These are phyloP conservation scores for Schlechtendalia chinensis DNA, from an alignment of 1,140 invertebrate species.

Conservation along the genomic window DNA sequence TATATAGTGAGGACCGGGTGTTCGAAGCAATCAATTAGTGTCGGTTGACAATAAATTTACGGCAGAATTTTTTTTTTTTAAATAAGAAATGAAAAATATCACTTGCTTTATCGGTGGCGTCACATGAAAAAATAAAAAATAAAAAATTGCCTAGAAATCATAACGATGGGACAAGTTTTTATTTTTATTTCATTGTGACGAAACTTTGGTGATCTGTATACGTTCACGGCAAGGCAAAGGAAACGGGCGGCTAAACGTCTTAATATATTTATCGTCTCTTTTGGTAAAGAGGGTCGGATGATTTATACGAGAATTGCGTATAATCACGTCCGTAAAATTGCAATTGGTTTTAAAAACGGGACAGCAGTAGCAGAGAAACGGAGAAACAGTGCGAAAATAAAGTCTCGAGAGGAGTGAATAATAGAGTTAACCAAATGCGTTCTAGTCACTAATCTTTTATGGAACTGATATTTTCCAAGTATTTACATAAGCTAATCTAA, in stretches of 20 bases:
- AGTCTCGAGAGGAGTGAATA: neutral
- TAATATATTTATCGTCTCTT: constrained; percentile 30
- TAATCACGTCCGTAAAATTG: constrained; percentile 8
- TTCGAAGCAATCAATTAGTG: neutral
- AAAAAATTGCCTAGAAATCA: neutral
- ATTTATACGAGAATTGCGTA: constrained; percentile 21
- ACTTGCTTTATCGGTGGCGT: neutral
- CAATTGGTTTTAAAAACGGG: constrained; percentile 26
- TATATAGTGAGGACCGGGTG: too few species aligned
- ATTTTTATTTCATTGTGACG: neutral
- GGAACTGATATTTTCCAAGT: too few species aligned
- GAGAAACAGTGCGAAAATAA: neutral
- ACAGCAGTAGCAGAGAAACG: neutral
- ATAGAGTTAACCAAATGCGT: neutral
- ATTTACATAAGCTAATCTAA: too few species aligned
- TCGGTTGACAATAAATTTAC: neutral
- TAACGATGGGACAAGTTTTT: neutral
- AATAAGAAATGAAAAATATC: neutral
- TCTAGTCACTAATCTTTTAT: too few species aligned
- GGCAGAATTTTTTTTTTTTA: neutral
- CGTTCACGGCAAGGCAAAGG: neutral
- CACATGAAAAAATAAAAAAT: constrained; percentile 5
- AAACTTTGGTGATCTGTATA: neutral
- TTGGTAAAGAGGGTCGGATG: constrained; percentile 6
- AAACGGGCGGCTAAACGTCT: constrained; percentile 4